phyloP scores from a whole-genome alignment of 2,888 invertebrate species.

The Aleiodes leptofemur region DNA sequence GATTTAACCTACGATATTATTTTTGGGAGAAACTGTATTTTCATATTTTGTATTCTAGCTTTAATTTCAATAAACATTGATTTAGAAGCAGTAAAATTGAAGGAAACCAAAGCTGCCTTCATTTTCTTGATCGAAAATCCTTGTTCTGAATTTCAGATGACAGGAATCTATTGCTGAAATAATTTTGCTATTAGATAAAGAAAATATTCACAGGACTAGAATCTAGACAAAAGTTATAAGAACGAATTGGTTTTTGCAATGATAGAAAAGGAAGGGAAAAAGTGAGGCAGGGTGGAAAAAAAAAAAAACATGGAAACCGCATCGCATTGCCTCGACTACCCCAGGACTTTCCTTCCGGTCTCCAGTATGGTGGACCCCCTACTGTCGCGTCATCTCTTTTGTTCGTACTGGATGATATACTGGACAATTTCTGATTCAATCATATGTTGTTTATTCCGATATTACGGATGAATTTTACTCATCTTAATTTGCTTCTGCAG shows the following conservation, averaged over 20 bases:
- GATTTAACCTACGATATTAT: no score
- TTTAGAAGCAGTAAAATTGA: no score
- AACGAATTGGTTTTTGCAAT: slow-evolving; percentile 53
- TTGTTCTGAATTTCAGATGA: no score
- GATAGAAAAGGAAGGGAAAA: slow-evolving; percentile 51
- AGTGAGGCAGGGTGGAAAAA: slow-evolving; percentile 68
- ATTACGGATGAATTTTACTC: no score
- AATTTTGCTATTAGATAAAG: no score
- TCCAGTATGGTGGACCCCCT: slow-evolving; percentile 55
- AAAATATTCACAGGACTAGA: slow-evolving; percentile 58
- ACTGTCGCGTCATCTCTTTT: slow-evolving; percentile 53
- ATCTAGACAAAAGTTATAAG: slow-evolving; percentile 61
- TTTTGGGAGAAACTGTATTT: no score
- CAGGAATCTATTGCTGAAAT: no score
- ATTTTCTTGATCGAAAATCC: no score
- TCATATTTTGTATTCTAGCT: no score
- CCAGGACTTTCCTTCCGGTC: slow-evolving; percentile 73
- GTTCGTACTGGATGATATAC: slow-evolving; percentile 22
- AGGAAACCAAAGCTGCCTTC: no score
- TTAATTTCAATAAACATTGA: no score
- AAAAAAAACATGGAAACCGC: slow-evolving; percentile 76
- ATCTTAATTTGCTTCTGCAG: neutral
- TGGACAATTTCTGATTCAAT: slow-evolving; percentile 7
- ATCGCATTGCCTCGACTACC: slow-evolving; percentile 71
- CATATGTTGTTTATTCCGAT: neutral